A percentile compares a stretch with the other conserved stretches of the same genome.
These are phyloP conservation scores for Pseudoips prasinana DNA, from an alignment of 2,888 invertebrate genomes.

Conservation along the genomic window DNA sequence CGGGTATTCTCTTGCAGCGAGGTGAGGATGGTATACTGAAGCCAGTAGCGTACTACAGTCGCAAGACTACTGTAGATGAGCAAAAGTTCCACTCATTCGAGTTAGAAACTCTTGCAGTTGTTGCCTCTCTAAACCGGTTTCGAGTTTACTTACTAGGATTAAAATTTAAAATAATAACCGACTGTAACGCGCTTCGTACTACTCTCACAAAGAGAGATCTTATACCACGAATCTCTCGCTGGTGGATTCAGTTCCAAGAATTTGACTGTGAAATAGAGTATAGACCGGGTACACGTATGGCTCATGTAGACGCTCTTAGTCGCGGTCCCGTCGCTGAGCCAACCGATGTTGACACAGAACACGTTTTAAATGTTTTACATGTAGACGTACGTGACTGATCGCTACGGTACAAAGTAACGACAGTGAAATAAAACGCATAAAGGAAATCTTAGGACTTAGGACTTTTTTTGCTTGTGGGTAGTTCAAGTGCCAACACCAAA, in stretches of 20 bases:
- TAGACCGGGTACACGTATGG: conserved; percentile 17
- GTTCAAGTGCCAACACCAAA: no score
- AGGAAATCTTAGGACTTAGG: neutral
- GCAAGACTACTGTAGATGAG: conserved; percentile 17
- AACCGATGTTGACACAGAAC: neutral
- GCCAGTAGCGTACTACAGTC: conserved; percentile 18
- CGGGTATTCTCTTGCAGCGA: neutral
- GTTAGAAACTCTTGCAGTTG: conserved; percentile 9
- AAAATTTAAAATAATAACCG: conserved; percentile 9
- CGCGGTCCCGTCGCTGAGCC: neutral
- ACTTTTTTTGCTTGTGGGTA: no score
- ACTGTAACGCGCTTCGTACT: conserved; percentile 24
- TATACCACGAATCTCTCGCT: conserved; percentile 22
- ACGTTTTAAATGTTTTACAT: neutral
- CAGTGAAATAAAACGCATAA: conserved; percentile 1
- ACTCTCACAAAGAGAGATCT: conserved; percentile 21
- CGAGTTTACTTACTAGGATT: conserved; percentile 21
- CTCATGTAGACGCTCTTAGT: conserved; percentile 19
- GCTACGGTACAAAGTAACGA: conserved; percentile 1
- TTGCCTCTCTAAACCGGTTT: conserved; percentile 17
- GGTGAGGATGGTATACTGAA: neutral
- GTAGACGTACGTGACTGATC: conserved; percentile 2
- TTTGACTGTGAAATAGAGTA: conserved; percentile 24
- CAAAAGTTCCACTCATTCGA: conserved; percentile 18
- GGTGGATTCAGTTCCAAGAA: conserved; percentile 27